These are phyloP conservation scores for Chelonus insularis DNA, from an alignment of 1,140 invertebrate genomes.

Conservation along the genomic window DNA sequence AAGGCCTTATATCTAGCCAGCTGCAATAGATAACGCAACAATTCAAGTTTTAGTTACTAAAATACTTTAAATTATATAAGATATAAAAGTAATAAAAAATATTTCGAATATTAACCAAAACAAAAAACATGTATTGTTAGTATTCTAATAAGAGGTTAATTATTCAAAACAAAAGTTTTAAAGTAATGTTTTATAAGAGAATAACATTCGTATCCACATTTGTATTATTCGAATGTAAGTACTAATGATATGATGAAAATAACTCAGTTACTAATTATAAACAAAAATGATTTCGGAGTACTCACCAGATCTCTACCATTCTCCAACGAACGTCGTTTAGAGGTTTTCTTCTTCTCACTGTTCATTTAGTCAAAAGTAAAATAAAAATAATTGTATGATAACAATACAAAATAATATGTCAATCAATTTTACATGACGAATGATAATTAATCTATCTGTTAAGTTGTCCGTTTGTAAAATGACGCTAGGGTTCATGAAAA, in stretches of 20 bases:
- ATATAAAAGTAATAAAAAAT: too few relatives aligned
- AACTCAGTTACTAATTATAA: conserved; percentile 29
- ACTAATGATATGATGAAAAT: conserved; percentile 23
- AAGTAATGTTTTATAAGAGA: conserved; percentile 1
- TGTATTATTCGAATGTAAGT: background rate
- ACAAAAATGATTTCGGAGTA: conserved; percentile 11
- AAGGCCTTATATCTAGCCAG: conserved; percentile 42
- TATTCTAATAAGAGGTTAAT: too few relatives aligned
- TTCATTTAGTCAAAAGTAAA: conserved; percentile 34
- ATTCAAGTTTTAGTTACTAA: background rate
- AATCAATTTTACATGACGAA: background rate
- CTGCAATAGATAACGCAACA: conserved; percentile 31
- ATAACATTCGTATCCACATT: background rate
- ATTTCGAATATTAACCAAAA: too few relatives aligned
- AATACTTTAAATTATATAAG: too few relatives aligned
- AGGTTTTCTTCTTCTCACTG: conserved; percentile 37
- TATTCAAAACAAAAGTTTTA: too few relatives aligned
- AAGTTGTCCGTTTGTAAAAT: background rate
- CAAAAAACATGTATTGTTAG: too few relatives aligned
- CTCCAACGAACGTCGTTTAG: conserved; percentile 40
- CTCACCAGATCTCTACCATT: conserved; percentile 44
- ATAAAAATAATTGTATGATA: background rate
- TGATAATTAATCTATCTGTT: background rate
- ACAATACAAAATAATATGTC: background rate
- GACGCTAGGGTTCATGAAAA: background rate